Evolutionary conservation across 2,797 vertebrate genomes (phyloP), one percentile per base, ranked within the genome.

Genomic region (Notolabrus celidotus): DNA sequence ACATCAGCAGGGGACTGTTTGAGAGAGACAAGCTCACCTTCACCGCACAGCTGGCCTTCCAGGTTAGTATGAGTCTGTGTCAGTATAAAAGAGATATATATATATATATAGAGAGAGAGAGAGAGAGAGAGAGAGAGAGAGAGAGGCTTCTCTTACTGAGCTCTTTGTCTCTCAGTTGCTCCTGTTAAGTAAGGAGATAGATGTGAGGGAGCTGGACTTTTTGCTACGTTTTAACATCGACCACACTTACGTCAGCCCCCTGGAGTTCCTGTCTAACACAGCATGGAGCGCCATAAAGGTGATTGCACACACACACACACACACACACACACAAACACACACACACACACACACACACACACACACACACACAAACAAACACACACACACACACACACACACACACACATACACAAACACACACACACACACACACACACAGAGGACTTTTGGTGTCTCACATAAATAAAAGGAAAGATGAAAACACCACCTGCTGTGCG

Each of bases 21-120:
- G 94, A 95, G 89, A 90, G 92, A 83, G 92, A 95, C 89, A 94
- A 96, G 76, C 92, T 95, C 61, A 92, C 92, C 67, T 96, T 93
- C 69, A 92, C 90, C 5, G 93, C 94, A 77, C 94, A 94, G 77
- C 88, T 94, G 20, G 82, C 92, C 61, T 94, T 95, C 81, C 94
- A 87, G 87, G 93, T 93, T 66, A 67, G 82, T 74, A 1, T 54
- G 42, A 68, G 51, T 43, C 12, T 27, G 83, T 31, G 29, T 60
- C n/a, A 25, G 55, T 47, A 42, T 55, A 1, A 19, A n/a, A 55
- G 17, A 60, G 43, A 56, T 17, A n/a, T n/a, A n/a, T n/a, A n/a
- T n/a, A n/a, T n/a, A n/a, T n/a, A n/a, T n/a, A n/a, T n/a, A n/a
- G n/a, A n/a, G n/a, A n/a, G n/a, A n/a, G n/a, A n/a, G n/a, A n/a